Percentiles rank a stretch among this genome's conserved stretches.
phyloP scores from a whole-genome alignment of 2,113 vertebrate species.

The Aptenodytes forsteri region DNA sequence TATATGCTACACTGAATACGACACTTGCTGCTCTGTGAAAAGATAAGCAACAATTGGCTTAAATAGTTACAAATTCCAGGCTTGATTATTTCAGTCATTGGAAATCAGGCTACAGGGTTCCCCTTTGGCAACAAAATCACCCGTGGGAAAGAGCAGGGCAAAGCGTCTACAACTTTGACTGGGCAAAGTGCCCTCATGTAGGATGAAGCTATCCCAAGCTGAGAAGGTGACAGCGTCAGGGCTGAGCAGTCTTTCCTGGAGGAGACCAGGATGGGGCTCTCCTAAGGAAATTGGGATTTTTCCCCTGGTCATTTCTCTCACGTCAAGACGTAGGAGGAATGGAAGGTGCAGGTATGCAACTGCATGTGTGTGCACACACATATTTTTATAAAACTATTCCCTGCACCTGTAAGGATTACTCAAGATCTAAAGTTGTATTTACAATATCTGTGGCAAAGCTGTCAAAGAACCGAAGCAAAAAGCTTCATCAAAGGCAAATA shows the following conservation, averaged over 20 bases:
- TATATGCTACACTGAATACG: background rate
- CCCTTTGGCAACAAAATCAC: background rate
- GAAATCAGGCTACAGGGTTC: background rate
- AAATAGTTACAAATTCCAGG: background rate
- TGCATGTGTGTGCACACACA: accelerated
- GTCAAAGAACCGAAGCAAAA: background rate
- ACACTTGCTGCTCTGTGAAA: background rate
- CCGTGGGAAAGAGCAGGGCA: background rate
- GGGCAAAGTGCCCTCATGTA: background rate
- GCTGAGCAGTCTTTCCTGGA: background rate
- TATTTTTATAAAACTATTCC: background rate
- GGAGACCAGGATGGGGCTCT: background rate
- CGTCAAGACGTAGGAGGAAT: background rate
- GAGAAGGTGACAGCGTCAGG: background rate
- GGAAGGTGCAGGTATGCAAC: accelerated
- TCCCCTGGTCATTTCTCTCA: background rate
- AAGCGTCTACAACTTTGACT: background rate
- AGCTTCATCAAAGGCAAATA: background rate
- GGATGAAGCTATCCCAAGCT: background rate
- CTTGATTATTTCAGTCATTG: background rate
- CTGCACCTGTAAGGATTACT: background rate
- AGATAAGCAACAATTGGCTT: background rate
- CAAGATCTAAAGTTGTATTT: background rate
- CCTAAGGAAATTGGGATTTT: background rate
- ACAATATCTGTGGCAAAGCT: background rate